These are phyloP conservation scores for Tenthredo livida DNA, from an alignment of 2,888 invertebrate species.

Conservation along the genomic window DNA sequence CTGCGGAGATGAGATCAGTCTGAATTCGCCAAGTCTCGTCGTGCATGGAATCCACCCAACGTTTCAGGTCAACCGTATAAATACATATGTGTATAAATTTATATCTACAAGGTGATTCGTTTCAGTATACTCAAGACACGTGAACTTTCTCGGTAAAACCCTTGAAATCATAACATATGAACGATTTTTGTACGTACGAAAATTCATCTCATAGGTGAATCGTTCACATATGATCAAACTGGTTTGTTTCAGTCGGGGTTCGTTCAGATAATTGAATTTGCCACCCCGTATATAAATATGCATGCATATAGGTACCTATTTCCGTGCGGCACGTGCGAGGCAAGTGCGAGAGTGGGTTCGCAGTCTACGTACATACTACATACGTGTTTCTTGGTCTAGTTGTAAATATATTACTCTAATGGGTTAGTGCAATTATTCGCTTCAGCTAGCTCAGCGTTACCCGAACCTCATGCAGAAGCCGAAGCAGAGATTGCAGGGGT, in stretches of 20 bases:
- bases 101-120: not conserved
- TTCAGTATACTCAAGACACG: not conserved
- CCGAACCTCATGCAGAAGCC: not conserved
- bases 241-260: not conserved
- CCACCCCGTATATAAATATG: constrained; percentile 30
- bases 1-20: constrained; percentile 3
- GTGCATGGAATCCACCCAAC: not conserved
- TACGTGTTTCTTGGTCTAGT: not conserved
- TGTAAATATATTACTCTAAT: constrained; percentile 28
- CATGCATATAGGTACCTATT: not conserved
- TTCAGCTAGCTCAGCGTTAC: constrained; percentile 1
- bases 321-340: not conserved
- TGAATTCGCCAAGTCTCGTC: not conserved
- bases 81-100: not conserved
- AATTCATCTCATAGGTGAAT: not conserved
- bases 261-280: not conserved
- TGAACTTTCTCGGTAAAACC: not conserved
- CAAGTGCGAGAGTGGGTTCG: not conserved
- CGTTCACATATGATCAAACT: not conserved
- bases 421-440: constrained; percentile 40
- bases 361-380: not conserved
- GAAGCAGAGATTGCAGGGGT: constrained; percentile 1
- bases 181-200: not conserved
- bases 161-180: not conserved
- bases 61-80: not conserved